These are phyloP conservation scores for Heliconius cydno DNA, from an alignment of 2,888 invertebrate species.

Conservation along the genomic window DNA sequence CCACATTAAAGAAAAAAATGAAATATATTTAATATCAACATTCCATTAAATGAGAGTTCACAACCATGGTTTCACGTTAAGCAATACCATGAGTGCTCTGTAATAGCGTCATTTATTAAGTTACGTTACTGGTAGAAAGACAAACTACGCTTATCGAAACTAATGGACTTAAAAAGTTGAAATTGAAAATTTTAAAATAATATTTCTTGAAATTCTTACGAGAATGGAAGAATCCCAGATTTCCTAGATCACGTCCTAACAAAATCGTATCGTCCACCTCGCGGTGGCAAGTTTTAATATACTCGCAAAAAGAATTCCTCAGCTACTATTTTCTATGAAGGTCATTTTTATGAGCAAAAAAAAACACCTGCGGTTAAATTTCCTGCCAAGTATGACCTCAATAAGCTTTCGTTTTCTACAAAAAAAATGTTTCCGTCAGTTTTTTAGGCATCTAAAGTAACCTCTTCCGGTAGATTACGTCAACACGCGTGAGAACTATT, in stretches of 20 bases:
- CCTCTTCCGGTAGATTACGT: slow-evolving; percentile 21
- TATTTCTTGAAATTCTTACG: too few relatives aligned
- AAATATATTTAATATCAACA: too few relatives aligned
- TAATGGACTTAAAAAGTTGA: too few relatives aligned
- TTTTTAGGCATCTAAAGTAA: slow-evolving; percentile 16
- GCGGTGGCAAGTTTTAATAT: not conserved
- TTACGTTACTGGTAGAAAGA: too few relatives aligned
- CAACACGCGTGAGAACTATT: slow-evolving; percentile 25
- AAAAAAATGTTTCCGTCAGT: slow-evolving; percentile 25
- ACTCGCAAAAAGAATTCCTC: not conserved
- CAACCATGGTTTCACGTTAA: too few relatives aligned
- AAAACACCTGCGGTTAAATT: slow-evolving; percentile 6
- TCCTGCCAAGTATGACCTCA: slow-evolving; percentile 29
- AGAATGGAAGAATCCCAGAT: too few relatives aligned
- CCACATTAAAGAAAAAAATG: too few relatives aligned
- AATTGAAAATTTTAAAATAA: too few relatives aligned
- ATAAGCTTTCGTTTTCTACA: slow-evolving; percentile 27
- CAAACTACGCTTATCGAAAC: too few relatives aligned
- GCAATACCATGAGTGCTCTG: too few relatives aligned
- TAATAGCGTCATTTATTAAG: too few relatives aligned
- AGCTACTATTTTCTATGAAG: not conserved
- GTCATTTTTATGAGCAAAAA: not conserved
- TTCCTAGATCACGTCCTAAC: not conserved
- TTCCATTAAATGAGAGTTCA: too few relatives aligned
- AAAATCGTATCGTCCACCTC: not conserved